A percentile compares a stretch with the other conserved stretches of the same genome.
Conservation (phyloP, 2,888 invertebrate species). For the Cylindroiulus punctatus region DNA sequence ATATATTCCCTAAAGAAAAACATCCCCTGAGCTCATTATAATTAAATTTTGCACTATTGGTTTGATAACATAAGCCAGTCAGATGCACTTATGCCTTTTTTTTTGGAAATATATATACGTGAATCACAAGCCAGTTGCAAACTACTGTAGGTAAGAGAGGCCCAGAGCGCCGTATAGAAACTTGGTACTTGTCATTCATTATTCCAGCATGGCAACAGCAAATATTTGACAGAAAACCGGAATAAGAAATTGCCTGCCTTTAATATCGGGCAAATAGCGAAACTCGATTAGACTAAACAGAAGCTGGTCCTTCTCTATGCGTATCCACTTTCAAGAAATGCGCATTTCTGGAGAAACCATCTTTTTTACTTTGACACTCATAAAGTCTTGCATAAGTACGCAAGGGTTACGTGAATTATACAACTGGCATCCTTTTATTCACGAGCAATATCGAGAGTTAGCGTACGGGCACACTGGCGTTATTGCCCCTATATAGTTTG, state of each 20-base stretch:
- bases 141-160: not conserved
- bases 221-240: slow-evolving; percentile 34
- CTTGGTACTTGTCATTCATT: slow-evolving; percentile 22
- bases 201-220: slow-evolving; percentile 12
- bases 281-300: slow-evolving; percentile 38
- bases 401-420: slow-evolving; percentile 16
- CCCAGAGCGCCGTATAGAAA: not conserved
- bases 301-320: not conserved
- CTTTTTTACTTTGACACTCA: not conserved
- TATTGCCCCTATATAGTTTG: not conserved
- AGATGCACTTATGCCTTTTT: not conserved
- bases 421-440: slow-evolving; percentile 12
- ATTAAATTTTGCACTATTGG: not conserved
- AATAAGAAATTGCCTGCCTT: slow-evolving; percentile 33
- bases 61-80: not conserved
- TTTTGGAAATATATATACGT: not conserved
- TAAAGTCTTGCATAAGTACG: slow-evolving; percentile 23
- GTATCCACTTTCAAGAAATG: not conserved
- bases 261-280: slow-evolving; percentile 4
- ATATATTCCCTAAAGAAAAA: not conserved
- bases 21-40: not conserved
- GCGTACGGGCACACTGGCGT: not conserved
- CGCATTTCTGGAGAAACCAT: not conserved
- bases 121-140: not conserved
- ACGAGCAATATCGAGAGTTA: not conserved